A percentile compares a stretch with the other conserved stretches of the same genome.
These are phyloP conservation scores for Montipora foliosa DNA, from an alignment of 64 coral and sea anemone species.

Conservation along the genomic window DNA sequence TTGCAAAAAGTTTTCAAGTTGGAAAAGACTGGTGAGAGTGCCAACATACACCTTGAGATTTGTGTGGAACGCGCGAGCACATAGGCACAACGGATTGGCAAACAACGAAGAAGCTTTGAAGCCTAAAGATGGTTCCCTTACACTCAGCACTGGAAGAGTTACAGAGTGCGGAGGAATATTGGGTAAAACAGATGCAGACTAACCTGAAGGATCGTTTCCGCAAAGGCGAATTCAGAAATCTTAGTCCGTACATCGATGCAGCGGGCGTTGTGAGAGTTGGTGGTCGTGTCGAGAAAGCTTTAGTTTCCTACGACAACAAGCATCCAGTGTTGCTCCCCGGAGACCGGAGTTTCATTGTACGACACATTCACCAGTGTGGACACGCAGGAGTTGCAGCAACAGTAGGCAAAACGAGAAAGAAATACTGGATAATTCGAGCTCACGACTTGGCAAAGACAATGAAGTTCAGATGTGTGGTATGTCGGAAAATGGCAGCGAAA, in stretches of 20 bases:
- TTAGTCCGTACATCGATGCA: conserved; percentile 41
- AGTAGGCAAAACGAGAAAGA: conserved; percentile 44
- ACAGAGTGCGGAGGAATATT: conserved; percentile 19
- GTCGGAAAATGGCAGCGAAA: no score
- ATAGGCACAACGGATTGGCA: not conserved
- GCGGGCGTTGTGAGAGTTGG: conserved; percentile 54
- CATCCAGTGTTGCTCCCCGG: conserved; percentile 55
- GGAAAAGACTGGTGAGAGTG: not conserved
- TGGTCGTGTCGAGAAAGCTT: conserved; percentile 41
- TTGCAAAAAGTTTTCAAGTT: not conserved
- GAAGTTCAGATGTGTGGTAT: not conserved
- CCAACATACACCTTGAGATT: not conserved
- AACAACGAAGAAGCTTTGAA: no score
- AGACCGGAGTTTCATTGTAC: conserved; percentile 23
- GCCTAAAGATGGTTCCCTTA: conserved; percentile 1
- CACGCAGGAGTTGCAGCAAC: conserved; percentile 58
- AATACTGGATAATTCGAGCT: conserved; percentile 52
- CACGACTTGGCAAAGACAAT: conserved; percentile 27
- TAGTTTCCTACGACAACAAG: conserved; percentile 51
- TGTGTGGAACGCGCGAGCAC: not conserved
- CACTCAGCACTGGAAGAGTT: not conserved
- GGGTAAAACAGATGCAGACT: conserved; percentile 32
- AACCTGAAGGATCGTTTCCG: not conserved
- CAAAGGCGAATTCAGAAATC: conserved; percentile 46
- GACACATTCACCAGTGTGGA: conserved; percentile 37